phyloP scores from a whole-genome alignment of 2,888 invertebrate species.

The Diaphora mendica region DNA sequence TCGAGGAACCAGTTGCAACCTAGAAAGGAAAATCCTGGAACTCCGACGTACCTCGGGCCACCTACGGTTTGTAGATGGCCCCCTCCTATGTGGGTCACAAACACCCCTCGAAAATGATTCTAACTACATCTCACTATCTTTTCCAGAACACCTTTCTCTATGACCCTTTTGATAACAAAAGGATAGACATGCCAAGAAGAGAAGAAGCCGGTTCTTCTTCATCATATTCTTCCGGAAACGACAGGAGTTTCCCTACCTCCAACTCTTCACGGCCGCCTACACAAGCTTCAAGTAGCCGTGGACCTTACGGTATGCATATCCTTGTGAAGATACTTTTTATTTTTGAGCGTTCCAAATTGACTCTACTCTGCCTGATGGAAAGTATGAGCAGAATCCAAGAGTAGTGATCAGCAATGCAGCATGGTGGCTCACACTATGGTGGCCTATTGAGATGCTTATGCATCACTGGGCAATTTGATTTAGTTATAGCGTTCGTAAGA shows the following conservation, averaged over 20 bases:
- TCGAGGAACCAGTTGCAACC: too few relatives aligned
- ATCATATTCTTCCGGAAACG: not conserved
- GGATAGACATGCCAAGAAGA: constrained; percentile 61
- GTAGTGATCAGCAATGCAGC: too few relatives aligned
- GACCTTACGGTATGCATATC: not conserved
- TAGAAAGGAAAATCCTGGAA: too few relatives aligned
- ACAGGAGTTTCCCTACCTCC: not conserved
- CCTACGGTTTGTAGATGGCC: too few relatives aligned
- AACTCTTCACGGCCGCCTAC: constrained; percentile 1
- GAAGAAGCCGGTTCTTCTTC: constrained; percentile 34
- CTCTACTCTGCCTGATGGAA: too few relatives aligned
- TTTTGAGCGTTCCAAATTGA: too few relatives aligned
- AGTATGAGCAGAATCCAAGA: too few relatives aligned
- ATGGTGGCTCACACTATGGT: too few relatives aligned
- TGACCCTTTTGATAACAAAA: constrained; percentile 73
- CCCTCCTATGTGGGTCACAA: not conserved
- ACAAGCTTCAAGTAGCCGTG: not conserved
- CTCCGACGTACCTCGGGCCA: too few relatives aligned
- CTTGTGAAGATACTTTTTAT: not conserved
- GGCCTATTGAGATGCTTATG: too few relatives aligned
- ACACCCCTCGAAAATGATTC: not conserved
- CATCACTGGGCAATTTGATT: too few relatives aligned
- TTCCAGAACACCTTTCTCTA: constrained; percentile 78
- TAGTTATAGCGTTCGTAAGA: too few relatives aligned
- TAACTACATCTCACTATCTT: not conserved